Conservation (phyloP, 2,113 vertebrate genomes). For the Peromyscus maniculatus region DNA sequence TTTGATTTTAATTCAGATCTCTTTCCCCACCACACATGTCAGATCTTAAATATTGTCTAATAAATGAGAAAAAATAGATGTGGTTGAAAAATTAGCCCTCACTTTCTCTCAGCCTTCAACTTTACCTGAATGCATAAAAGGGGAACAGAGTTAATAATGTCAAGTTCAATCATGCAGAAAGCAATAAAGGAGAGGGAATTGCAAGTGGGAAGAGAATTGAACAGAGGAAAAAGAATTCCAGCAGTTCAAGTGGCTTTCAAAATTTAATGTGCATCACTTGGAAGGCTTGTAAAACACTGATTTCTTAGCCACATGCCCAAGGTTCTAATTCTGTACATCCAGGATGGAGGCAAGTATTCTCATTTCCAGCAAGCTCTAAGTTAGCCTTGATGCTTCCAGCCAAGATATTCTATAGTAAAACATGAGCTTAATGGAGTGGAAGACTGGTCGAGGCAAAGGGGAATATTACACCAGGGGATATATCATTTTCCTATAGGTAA, state of each 20-base stretch:
- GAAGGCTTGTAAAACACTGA: neutral
- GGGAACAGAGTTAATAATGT: neutral
- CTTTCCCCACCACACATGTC: neutral
- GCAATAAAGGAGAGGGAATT: neutral
- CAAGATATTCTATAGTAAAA: neutral
- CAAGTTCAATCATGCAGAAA: neutral
- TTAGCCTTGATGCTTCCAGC: neutral
- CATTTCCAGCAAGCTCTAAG: neutral
- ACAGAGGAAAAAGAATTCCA: conserved; percentile 28
- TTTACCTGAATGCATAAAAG: neutral
- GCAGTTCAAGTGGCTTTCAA: neutral
- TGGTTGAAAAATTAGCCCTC: neutral
- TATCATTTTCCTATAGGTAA: neutral
- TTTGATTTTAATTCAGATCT: neutral
- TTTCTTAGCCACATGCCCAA: neutral
- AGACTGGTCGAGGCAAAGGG: neutral
- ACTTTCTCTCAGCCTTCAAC: neutral
- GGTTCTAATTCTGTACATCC: conserved; percentile 18
- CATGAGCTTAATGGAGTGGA: neutral
- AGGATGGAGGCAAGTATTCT: neutral
- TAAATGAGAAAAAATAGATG: neutral
- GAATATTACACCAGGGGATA: conserved; percentile 5
- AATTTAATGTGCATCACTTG: neutral
- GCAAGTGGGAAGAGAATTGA: neutral
- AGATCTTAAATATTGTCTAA: neutral